Evolutionary conservation across 1,140 invertebrate species (phyloP).

Genomic region (fruit fly (Drosophila melanogaster)): DNA sequence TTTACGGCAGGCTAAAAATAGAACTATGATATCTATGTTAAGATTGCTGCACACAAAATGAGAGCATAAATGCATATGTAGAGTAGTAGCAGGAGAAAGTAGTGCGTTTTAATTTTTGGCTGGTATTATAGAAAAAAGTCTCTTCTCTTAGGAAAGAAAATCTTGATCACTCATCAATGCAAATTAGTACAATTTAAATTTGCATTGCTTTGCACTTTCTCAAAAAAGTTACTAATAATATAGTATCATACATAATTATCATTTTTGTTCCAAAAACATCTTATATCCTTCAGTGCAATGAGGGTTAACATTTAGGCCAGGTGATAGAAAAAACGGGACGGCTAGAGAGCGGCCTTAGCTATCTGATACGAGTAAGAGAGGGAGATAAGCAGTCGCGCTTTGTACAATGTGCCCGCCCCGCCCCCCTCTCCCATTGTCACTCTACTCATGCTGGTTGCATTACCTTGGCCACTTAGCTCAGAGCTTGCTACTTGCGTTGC

Average conservation of each 20-base stretch:
- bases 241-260: not conserved
- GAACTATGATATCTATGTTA: constrained; percentile 67
- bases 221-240: not conserved
- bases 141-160: too few species aligned
- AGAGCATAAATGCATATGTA: not conserved
- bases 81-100: not conserved
- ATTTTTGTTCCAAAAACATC: not conserved
- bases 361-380: not conserved
- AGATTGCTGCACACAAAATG: constrained; percentile 27
- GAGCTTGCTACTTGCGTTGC: constrained; percentile 45
- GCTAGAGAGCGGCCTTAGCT: not conserved
- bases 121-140: not conserved
- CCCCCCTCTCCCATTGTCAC: not conserved
- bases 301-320: constrained; percentile 1
- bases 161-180: too few species aligned
- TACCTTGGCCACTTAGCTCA: constrained; percentile 35
- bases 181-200: too few species aligned
- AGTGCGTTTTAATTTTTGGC: constrained; percentile 1
- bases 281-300: constrained; percentile 4
- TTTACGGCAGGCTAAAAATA: constrained; percentile 75
- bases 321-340: not conserved
- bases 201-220: too few species aligned
- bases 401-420: constrained; percentile 6
- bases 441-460: not conserved
- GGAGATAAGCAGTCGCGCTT: constrained; percentile 11